Evolutionary conservation across 2,113 vertebrate genomes (phyloP), one percentile per base, ranked within the genome.

Genomic region (Ptilorrhoa leucosticta): DNA sequence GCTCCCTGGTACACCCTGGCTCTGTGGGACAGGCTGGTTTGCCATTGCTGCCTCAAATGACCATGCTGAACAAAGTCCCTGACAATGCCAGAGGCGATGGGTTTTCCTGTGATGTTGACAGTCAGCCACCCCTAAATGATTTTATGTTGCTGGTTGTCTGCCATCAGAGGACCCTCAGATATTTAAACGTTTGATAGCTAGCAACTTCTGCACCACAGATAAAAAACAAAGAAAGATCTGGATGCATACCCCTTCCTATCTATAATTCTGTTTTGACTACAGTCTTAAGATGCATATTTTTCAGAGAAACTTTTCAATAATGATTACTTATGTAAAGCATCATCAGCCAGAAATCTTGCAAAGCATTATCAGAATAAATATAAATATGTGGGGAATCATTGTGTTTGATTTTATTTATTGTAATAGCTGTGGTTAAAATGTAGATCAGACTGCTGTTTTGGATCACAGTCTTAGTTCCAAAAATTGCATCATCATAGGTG

Each of bases 401-500:
- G 1, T 61, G 76, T 90, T 94, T 95, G 93, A 71, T 88, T 96
- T 95, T 84, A 85, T 90, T 96, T 96, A 75, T 94, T 97, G 53
- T 91, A 93, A 96, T 93, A 39, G 70, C 89, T 90, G 80, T 94
- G 93, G 71, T 97, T 95, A 83, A 97, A 97, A 95, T 70, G 85
- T 86, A 94, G 97, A 91, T 97, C 87, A 51, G 80, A 54, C 54
- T 93, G 80, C 65, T 96, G 72, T 68, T 97, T 92, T 93, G 92
- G 91, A 90, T 97, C 87, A 88, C 80, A 50, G n/a, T 87, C 91
- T 95, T 97, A 95, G 97, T 97, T 96, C 92, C 64, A 95, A 81
- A 96, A 97, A 87, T 93, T 97, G 87, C 94, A 72, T 95, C 90
- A 92, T 90, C 93, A 97, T 92, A 95, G 97, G 94, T 97, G 91